Base-by-base conservation (phyloP, 2,797 vertebrate genomes). In the Antrozous pallidus region DNA sequence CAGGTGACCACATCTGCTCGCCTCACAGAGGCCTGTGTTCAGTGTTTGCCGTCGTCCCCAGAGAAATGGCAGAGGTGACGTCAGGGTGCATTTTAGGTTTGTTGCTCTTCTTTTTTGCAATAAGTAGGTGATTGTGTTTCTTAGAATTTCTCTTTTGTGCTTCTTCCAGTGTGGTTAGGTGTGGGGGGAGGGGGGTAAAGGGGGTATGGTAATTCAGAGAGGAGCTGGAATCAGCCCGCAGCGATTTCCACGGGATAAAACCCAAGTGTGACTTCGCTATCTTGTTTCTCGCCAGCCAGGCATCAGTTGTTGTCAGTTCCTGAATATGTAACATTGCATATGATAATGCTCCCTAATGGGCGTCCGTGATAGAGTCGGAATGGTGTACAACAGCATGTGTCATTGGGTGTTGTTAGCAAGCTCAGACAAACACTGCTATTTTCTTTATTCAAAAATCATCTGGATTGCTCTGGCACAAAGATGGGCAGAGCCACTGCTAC, bases 361-460 rank as follows among this genome's bases (percentile, higher is more conserved):
- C 38, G 10, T 95, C 95, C 3, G 18, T 89, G 93, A 92, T 80
- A 65, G 87, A 90, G 87, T 87, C 61, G 20, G 93, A 54, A 56
- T 87, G 78, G 54, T 74, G 10, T 78, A 80, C 33, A 28, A 31
- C 75, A 47, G 58, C 47, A 9, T 56, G 51, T 92, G 94, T 95
- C 95, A 84, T n/a, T 94, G 82, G 94, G 75, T 94, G 81, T 94
- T 69, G 86, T 97, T 96, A 95, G 90, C 82, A 93, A 97, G 93
- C 95, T 96, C 88, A 93, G 88, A 91, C 51, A 51, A 93, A 95
- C 73, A 89, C 88, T 65, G 51, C 71, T 91, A 86, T 92, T 96
- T 96, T 92, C 94, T 92, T 93, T 96, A 94, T 96, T 96, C 93
- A 93, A 91, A 96, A 97, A 88, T 92, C 88, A 92, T 94, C 81